phyloP scores from a whole-genome alignment of 2,113 vertebrate genomes.

The Psilopsiagon aurifrons region DNA sequence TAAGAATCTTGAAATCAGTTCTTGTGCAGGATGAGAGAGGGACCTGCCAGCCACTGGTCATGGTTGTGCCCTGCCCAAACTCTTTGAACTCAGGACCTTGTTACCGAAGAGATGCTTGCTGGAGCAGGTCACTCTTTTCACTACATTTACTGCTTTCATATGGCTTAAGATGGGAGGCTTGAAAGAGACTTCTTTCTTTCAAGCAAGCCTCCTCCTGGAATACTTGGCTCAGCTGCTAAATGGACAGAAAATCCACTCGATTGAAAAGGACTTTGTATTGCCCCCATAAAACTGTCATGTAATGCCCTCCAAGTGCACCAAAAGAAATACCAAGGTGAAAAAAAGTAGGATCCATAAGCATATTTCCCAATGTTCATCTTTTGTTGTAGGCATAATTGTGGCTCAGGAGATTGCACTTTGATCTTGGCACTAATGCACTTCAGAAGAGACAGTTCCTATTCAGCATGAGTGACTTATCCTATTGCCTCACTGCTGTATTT shows the following conservation, averaged over 20 bases:
- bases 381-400: not conserved
- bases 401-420: not conserved
- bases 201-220: not conserved
- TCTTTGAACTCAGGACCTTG: not conserved
- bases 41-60: not conserved
- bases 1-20: not conserved
- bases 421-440: not conserved
- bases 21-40: not conserved
- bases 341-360: not conserved
- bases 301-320: not conserved
- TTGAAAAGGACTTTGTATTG: constrained; percentile 11
- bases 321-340: not conserved
- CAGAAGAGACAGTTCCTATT: not conserved
- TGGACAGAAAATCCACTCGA: not conserved
- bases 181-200: not conserved
- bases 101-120: not conserved
- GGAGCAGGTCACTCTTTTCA: not conserved
- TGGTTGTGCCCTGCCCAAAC: not conserved
- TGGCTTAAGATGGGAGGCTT: not conserved
- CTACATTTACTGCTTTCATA: not conserved
- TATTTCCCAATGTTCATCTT: not conserved
- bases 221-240: not conserved
- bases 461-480: not conserved
- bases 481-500: not conserved
- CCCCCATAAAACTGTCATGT: not conserved